These are phyloP conservation scores for Mormyrops attenuatus DNA, from an alignment of 2,797 vertebrate genomes.

Conservation along the genomic window DNA sequence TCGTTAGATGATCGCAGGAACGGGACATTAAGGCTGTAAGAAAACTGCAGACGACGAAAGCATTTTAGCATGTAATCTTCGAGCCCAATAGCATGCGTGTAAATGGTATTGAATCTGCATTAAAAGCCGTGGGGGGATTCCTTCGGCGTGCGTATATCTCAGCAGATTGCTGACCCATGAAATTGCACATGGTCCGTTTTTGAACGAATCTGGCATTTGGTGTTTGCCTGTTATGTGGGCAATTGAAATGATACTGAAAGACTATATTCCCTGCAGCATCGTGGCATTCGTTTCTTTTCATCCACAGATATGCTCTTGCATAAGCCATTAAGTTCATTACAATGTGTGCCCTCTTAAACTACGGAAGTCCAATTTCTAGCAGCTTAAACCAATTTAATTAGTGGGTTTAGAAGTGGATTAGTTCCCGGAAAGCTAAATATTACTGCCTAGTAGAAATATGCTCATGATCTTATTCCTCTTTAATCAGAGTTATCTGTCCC, in stretches of 20 bases:
- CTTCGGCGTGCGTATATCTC: not conserved
- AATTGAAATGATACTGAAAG: not conserved
- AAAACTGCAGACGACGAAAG: not conserved
- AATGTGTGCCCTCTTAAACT: not conserved
- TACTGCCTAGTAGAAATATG: not conserved
- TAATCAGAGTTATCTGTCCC: not conserved
- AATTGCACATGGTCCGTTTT: constrained; percentile 18
- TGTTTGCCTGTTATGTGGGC: not conserved
- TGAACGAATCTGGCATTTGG: constrained; percentile 10
- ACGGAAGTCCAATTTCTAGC: not conserved
- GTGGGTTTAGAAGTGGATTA: not conserved
- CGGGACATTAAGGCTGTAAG: not conserved
- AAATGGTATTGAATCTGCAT: not conserved
- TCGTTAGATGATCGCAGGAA: not conserved
- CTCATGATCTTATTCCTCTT: not conserved
- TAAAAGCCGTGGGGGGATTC: not conserved
- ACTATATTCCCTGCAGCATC: not conserved
- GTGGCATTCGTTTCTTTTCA: not conserved
- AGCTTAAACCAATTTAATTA: not conserved
- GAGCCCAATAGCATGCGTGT: not conserved
- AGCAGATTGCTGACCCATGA: constrained; percentile 10
- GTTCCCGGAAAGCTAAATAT: not conserved
- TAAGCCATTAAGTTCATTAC: not conserved
- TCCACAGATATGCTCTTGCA: not conserved
- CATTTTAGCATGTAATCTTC: not conserved